A percentile compares a stretch with the other conserved stretches of the same genome.
These are phyloP conservation scores for Catostomus latipinnis DNA, from an alignment of 2,797 vertebrate genomes.

Conservation along the genomic window DNA sequence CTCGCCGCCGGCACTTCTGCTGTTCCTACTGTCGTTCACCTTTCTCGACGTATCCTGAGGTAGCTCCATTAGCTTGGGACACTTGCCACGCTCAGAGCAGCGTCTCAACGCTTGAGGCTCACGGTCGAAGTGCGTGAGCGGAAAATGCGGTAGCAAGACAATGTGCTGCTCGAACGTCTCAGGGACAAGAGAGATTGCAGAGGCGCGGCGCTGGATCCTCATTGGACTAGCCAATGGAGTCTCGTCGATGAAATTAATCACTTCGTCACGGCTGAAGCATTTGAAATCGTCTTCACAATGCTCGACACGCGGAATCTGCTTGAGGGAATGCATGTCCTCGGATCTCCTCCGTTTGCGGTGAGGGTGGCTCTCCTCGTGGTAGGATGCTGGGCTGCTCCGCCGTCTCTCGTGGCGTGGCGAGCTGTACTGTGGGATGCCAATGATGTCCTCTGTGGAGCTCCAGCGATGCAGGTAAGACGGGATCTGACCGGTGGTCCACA, in stretches of 20 bases:
- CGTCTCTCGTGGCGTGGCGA: slow-evolving; percentile 78
- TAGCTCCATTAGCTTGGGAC: slow-evolving; percentile 57
- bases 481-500: slow-evolving; percentile 87
- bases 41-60: slow-evolving; percentile 37
- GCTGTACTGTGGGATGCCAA: slow-evolving; percentile 81
- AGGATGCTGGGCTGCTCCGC: slow-evolving; percentile 82
- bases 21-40: slow-evolving; percentile 19
- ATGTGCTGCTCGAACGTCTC: slow-evolving; percentile 74
- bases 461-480: slow-evolving; percentile 87
- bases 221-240: slow-evolving; percentile 82
- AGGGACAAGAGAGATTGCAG: slow-evolving; percentile 80
- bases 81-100: slow-evolving; percentile 70
- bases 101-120: slow-evolving; percentile 85
- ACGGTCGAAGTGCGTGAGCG: slow-evolving; percentile 84
- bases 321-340: slow-evolving; percentile 82
- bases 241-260: slow-evolving; percentile 85
- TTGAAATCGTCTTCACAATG: slow-evolving; percentile 74
- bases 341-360: slow-evolving; percentile 84
- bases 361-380: slow-evolving; percentile 79
- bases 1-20: slow-evolving; percentile 59
- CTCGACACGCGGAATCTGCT: slow-evolving; percentile 76
- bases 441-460: slow-evolving; percentile 89
- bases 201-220: slow-evolving; percentile 78
- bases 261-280: slow-evolving; percentile 86
- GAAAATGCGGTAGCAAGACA: slow-evolving; percentile 78